Base-by-base conservation (phyloP, 2,113 vertebrate species). In the Arothron firmamentum region DNA sequence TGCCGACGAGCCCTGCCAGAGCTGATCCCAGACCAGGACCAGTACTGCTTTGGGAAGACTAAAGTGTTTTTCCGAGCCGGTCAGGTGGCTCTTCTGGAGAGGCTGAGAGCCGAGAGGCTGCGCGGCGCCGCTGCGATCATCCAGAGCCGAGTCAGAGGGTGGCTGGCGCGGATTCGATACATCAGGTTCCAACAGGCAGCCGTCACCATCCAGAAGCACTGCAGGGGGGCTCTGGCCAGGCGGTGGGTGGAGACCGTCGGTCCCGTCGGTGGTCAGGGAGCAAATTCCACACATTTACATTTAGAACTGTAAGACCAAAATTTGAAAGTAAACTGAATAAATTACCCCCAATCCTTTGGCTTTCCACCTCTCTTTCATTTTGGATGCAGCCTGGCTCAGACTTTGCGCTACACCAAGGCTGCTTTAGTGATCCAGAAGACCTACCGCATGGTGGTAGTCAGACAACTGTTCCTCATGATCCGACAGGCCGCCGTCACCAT, bases 1-100 rank as follows among this genome's bases (percentile, higher is more conserved):
- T 93, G 90, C 72, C 85, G 65, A 62, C 52, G 17, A 25, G 60
- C 76, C 9, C 82, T 92, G 1, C 76, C 87, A 46, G 47, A 60
- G 54, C 87, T 92, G 62, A 88, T 91, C 47, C 77, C 86, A 15
- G 91, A 92, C 59, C 65, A 69, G 0, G 84, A 86, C 56, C 83
- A 87, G 77, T 90, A 86, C 76, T 74, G 76, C 75, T 90, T 92
- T 28, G 92, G 92, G 50, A 90, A 81, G 78, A 88, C 71, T 48
- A 88, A 91, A 69, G 86, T 92, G 5, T 92, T 92, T 49, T 86
- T 92, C 62, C 67, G 81, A 12, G 83, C 90, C 0, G 92, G 92
- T 28, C 92, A 91, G 73, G 90, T 91, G 75, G 91, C 92, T 0
- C 43, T 84, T 16, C 77, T 91, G 83, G 92, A 92, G 80, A 88